phyloP scores from a whole-genome alignment of 2,113 vertebrate species.

The Empidonax alnorum region DNA sequence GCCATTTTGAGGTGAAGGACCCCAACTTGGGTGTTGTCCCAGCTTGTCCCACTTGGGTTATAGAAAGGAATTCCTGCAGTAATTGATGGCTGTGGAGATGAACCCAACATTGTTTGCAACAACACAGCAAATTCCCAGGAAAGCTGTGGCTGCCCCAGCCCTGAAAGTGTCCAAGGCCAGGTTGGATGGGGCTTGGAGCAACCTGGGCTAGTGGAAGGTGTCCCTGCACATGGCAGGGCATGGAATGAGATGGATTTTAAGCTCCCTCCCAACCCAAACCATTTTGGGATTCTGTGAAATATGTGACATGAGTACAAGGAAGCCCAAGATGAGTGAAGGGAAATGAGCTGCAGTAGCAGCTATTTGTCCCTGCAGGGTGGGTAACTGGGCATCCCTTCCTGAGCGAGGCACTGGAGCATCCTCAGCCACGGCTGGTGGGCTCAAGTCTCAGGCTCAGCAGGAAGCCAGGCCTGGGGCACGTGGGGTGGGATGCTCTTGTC shows the following conservation, averaged over 20 bases:
- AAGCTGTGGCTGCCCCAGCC: background rate
- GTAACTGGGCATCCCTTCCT: too few relatives aligned
- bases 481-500: background rate
- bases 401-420: background rate
- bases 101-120: fast-evolving
- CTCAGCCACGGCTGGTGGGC: background rate
- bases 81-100: background rate
- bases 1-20: background rate
- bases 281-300: background rate
- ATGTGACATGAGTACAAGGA: fast-evolving
- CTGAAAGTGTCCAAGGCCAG: background rate
- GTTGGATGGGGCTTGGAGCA: fast-evolving
- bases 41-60: background rate
- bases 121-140: background rate
- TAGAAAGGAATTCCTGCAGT: background rate
- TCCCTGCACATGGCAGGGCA: background rate
- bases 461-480: fast-evolving
- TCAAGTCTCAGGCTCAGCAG: fast-evolving
- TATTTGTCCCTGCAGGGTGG: background rate
- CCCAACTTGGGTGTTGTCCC: too few relatives aligned
- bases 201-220: fast-evolving
- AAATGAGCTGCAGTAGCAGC: background rate
- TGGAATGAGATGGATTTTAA: fast-evolving
- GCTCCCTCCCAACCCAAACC: background rate
- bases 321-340: background rate